Conservation (phyloP, 2,888 invertebrate genomes). For the Steinernema scapterisci region DNA sequence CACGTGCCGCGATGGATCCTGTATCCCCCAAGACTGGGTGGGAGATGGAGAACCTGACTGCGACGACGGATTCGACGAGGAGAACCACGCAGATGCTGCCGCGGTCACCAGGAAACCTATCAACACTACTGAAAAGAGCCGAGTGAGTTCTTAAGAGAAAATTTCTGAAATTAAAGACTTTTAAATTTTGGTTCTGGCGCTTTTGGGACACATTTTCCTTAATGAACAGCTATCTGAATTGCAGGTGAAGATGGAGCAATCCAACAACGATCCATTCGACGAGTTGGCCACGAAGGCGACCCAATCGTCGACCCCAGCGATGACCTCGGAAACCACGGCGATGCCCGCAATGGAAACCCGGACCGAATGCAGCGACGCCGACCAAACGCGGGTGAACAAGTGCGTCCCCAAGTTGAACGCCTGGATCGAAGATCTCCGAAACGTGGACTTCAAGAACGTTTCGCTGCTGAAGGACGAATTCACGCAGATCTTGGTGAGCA, state of each 20-base stretch:
- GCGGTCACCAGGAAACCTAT: not conserved
- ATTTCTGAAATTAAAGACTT: too few species aligned
- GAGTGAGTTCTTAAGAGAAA: not conserved
- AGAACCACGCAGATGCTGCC: slow-evolving; percentile 20
- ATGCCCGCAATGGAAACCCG: not conserved
- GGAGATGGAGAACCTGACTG: slow-evolving; percentile 65
- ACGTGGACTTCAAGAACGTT: slow-evolving; percentile 33
- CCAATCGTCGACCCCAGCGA: not conserved
- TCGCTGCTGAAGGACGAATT: slow-evolving; percentile 34
- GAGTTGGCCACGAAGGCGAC: slow-evolving; percentile 20
- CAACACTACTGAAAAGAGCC: slow-evolving; percentile 20
- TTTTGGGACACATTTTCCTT: too few species aligned
- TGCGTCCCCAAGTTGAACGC: slow-evolving; percentile 10
- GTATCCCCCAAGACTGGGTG: slow-evolving; percentile 64
- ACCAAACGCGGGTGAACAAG: slow-evolving; percentile 18
- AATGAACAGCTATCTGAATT: not conserved
- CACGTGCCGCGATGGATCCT: slow-evolving; percentile 57
- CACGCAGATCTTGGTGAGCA: slow-evolving; percentile 15
- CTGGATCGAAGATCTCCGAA: slow-evolving; percentile 16
- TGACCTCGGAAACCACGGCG: not conserved
- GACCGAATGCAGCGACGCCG: slow-evolving; percentile 10
- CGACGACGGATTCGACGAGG: slow-evolving; percentile 56
- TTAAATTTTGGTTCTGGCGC: too few species aligned
- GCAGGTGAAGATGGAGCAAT: slow-evolving; percentile 17
- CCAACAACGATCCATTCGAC: slow-evolving; percentile 28